These are phyloP conservation scores for Botia almorhae DNA, from an alignment of 2,797 vertebrate genomes.

Conservation along the genomic window DNA sequence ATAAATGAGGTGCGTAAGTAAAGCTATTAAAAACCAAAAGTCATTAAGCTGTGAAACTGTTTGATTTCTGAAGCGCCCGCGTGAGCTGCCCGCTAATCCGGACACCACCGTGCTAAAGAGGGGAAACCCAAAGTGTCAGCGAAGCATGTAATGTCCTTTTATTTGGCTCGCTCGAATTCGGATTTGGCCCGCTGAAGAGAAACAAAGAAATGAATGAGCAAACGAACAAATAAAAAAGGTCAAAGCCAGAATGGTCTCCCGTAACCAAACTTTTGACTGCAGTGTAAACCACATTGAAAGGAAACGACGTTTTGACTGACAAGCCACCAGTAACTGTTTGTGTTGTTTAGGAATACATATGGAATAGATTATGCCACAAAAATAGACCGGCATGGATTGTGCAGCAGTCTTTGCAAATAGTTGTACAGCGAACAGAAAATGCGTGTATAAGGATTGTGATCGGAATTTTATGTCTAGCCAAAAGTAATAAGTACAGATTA, in stretches of 20 bases:
- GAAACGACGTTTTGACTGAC: too few relatives aligned
- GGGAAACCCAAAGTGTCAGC: constrained; percentile 57
- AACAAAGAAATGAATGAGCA: constrained; percentile 59
- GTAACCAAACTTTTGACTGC: background rate
- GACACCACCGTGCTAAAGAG: constrained; percentile 20
- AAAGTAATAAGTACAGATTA: constrained; percentile 1
- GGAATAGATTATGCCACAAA: background rate
- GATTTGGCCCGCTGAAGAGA: constrained; percentile 68
- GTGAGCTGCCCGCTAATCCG: constrained; percentile 71
- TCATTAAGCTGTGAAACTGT: constrained; percentile 78
- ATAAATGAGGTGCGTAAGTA: constrained; percentile 81
- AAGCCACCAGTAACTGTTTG: background rate
- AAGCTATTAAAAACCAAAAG: constrained; percentile 78
- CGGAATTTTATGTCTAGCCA: background rate
- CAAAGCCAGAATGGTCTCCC: background rate
- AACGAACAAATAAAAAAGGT: constrained; percentile 18
- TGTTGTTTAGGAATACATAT: background rate
- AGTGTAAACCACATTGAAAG: background rate
- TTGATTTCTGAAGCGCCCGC: constrained; percentile 79
- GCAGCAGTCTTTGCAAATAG: background rate
- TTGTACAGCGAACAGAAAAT: background rate
- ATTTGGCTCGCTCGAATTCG: constrained; percentile 70
- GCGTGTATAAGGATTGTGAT: background rate
- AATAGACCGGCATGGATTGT: too few relatives aligned
- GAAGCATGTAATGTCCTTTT: constrained; percentile 77